Evolutionary conservation across 2,113 vertebrate genomes (phyloP).

Genomic region (Otus sunia): DNA sequence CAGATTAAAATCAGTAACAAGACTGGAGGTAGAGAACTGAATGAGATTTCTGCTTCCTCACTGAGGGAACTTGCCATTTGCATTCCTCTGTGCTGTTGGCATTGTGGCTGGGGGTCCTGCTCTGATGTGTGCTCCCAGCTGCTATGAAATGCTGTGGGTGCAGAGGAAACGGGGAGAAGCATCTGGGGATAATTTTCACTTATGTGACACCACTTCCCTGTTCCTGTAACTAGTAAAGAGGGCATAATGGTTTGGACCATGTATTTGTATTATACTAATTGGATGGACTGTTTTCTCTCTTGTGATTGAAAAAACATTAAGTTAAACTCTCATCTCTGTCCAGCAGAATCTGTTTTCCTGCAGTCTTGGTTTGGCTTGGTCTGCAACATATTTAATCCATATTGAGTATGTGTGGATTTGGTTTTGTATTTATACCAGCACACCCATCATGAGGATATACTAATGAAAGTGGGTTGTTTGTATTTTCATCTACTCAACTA

Average conservation of each 20-base stretch:
- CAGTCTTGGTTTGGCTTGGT: background rate
- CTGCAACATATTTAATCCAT: background rate
- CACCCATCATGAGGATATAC: background rate
- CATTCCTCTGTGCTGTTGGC: background rate
- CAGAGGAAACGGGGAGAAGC: background rate
- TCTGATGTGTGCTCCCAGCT: background rate
- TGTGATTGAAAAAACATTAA: background rate
- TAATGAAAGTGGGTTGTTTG: background rate
- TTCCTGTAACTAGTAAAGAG: background rate
- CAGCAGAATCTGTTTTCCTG: background rate
- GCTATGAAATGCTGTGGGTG: background rate
- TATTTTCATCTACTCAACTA: background rate
- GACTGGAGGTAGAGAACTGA: background rate
- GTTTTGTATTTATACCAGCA: background rate
- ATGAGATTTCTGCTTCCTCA: background rate
- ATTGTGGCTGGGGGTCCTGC: fast-evolving
- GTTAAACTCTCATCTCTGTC: background rate
- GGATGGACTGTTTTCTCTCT: background rate
- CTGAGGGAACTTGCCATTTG: background rate
- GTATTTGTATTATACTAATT: background rate
- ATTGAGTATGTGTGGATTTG: background rate
- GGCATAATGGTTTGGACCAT: background rate
- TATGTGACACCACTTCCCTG: background rate
- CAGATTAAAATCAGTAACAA: background rate
- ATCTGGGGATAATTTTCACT: background rate